Base-by-base conservation (phyloP, 2,797 vertebrate genomes). In the Philypnodon macrostomus region DNA sequence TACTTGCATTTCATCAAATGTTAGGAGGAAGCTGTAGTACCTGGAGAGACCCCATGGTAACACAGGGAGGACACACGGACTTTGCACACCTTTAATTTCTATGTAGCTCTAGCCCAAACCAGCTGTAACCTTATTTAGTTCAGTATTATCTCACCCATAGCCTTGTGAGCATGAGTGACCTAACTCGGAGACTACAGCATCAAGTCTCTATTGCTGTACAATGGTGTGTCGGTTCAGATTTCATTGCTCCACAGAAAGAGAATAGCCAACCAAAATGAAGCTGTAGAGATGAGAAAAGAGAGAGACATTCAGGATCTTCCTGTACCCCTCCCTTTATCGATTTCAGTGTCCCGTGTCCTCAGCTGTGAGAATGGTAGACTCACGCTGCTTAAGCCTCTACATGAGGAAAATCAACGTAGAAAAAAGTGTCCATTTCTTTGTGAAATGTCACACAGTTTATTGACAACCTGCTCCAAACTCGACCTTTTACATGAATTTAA, bases 261-360 rank as follows among this genome's bases (percentile, higher is more conserved):
- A 75, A 63, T 49, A 72, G 49, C 29, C 4, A 6, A 36, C 16
- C 17, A 30, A 66, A 59, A 56, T 53, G 40, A 53, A 40, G 55
- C 37, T 41, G n/a, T 53, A 40, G 27, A 48, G 42, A 34, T 49
- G 35, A 58, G 37, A 48, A 36, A 54, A 15, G 38, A 38, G 34
- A 46, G 46, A 56, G 19, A 58, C 26, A 34, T 38, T 66, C 42
- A 55, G 49, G 57, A 63, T 72, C 68, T 58, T 56, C 47, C 35
- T 79, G 63, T 67, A 53, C 52, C 53, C 38, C 63, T 74, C 57
- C 42, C 29, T 59, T 36, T 56, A 74, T 83, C 1, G 73, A 81
- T 78, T 70, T 75, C 41, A 8, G 38, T 65, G 62, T 73, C 60
- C 35, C 48, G 13, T 70, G 58, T 73, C 69, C 60, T 32, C 26